Percentiles rank a stretch among this genome's conserved stretches.
phyloP scores from a whole-genome alignment of 2,113 vertebrate genomes.

The Greenwoodochromis staneri region DNA sequence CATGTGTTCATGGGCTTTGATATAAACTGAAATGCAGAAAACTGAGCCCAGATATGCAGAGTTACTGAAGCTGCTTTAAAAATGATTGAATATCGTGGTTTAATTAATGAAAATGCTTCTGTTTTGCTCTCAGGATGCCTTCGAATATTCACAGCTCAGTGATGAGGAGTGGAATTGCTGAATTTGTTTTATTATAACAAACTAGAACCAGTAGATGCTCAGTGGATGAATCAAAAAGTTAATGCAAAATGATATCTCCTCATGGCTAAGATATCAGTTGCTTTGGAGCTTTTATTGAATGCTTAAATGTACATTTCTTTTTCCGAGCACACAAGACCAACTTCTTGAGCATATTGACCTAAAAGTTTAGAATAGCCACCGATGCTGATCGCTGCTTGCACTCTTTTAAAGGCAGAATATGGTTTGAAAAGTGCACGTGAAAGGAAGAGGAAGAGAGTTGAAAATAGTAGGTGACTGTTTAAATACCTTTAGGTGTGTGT shows the following conservation, averaged over 20 bases:
- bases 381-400: background rate
- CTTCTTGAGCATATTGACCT: background rate
- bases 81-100: background rate
- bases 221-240: background rate
- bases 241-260: background rate
- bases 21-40: background rate
- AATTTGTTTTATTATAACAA: background rate
- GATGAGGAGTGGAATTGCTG: background rate
- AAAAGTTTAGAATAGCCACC: background rate
- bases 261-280: background rate
- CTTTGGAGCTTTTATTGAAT: background rate
- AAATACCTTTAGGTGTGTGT: background rate
- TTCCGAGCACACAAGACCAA: background rate
- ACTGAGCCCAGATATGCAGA: background rate
- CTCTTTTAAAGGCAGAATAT: background rate
- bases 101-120: background rate
- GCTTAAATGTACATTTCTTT: background rate
- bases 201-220: background rate
- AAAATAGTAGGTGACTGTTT: background rate
- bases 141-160: background rate
- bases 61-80: background rate
- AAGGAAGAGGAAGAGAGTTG: background rate
- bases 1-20: background rate
- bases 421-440: background rate
- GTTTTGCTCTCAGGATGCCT: background rate